These are phyloP conservation scores for Stylophora pistillata DNA, from an alignment of 64 coral and sea anemone genomes.

Conservation along the genomic window DNA sequence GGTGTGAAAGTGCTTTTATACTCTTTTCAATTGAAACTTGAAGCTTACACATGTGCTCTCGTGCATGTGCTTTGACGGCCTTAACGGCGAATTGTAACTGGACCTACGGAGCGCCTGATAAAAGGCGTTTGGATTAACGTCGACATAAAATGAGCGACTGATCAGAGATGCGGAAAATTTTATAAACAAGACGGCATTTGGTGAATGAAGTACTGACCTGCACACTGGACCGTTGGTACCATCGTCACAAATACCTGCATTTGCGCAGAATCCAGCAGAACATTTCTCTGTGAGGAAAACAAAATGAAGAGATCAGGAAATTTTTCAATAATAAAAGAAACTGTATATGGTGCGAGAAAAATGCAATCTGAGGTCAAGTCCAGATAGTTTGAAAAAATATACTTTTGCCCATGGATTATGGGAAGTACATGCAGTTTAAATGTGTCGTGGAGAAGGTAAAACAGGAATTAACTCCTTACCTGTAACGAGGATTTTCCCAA, in stretches of 20 bases:
- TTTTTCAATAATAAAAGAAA: background rate
- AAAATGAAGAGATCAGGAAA: background rate
- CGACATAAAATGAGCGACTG: no score
- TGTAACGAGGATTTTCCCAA: background rate
- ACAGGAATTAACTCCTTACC: background rate
- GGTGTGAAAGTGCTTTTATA: no score
- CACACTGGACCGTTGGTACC: background rate
- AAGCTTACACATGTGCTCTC: no score
- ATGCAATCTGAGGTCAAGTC: no score
- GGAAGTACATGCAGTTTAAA: background rate
- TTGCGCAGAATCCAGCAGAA: conserved; percentile 4
- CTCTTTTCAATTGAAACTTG: no score
- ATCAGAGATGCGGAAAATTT: no score
- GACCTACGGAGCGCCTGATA: no score
- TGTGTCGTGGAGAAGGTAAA: background rate
- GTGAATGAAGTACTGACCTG: background rate
- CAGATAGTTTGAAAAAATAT: no score
- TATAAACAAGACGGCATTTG: background rate
- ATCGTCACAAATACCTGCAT: conserved; percentile 8
- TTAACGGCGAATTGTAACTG: no score
- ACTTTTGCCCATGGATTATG: no score
- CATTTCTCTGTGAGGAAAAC: background rate
- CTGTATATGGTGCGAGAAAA: background rate
- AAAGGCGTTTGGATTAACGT: no score
- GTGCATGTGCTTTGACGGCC: no score